Evolutionary conservation across 2,888 invertebrate species (phyloP), one percentile per base, ranked within the genome.

Genomic region (Mechanitis messenoides): DNA sequence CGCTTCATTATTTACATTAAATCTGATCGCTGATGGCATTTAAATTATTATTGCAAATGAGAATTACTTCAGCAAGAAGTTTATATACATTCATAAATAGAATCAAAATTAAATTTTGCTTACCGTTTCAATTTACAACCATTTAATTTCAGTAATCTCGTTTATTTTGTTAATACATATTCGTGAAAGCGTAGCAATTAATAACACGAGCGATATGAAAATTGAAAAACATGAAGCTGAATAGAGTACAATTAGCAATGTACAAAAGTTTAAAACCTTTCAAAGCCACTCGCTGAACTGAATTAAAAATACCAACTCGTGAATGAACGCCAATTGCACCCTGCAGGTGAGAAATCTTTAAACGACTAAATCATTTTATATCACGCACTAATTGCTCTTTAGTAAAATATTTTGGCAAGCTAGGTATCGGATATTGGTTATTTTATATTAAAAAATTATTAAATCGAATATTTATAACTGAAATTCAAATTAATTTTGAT

Each of bases 241-340:
- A 58, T 58, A 42, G 33, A n/a, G 45, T 45, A 58, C 58, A 58
- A 58, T 58, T 58, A 58, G 38, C 4, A 20, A 45, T 33, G 42
- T 31, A 5, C n/a, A 53, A 42, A 58, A 42, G 53, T 42, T 50
- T 6, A 31, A 50, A 50, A 58, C 33, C 42, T 53, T 53, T 53
- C 58, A 53, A 33, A 58, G 42, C 45, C 58, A 58, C 53, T 53
- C 33, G 58, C 31, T 45, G 33, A 33, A 58, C 38, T 53, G 33
- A 58, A 53, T 58, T 58, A 53, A 58, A 58, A 53, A 58, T 58
- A 58, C 45, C 53, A 45, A 38, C 31, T 53, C 53, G 28, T 58
- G 45, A 58, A 58, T 33, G 53, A 45, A 38, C 45, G 45, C 42
- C 46, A 12, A 42, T 45, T 42, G 45, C 45, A 53, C 45, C 9